Base-by-base conservation (phyloP, 2,888 invertebrate genomes). In the Choreutis nemorana region DNA sequence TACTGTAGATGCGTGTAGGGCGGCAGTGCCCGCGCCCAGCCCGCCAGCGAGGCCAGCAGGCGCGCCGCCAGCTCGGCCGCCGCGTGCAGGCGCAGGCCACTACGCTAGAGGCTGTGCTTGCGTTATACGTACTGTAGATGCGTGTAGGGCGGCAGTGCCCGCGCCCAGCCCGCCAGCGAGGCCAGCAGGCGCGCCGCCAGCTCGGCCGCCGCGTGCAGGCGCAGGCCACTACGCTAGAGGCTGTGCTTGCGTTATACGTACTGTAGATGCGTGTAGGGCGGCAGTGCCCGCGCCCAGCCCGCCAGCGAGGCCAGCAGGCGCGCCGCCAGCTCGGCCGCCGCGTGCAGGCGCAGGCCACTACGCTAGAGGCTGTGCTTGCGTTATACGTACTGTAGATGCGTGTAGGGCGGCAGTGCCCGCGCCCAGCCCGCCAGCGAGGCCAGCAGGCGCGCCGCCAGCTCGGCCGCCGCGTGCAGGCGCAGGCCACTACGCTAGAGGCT, bases 391-490 rank as follows among this genome's bases (percentile, higher is more conserved):
- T 86, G 87, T 44, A 96, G 81, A 14, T 86, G 82, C 48, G 89
- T 87, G 59, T 93, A 94, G 23, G 89, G 89, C 14, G 90, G 87
- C 45, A 96, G 85, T 46, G 90, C 89, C 41, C 89, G 83, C 28
- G 93, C 85, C 94, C 97, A 97, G 52, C 96, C 90, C 33, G 96
- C 89, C 8, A 90, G 87, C 6, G 95, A 84, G 54, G 96, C 95
- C 32, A 98, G 83, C 30, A 98, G 83, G 27, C 97, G 79, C 2
- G 97, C 94, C 13, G 94, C 96, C 43, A 92, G 93, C 79, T 98
- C 97, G 72, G 96, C 97, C 29, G 94, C 91, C 51, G 93, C 96
- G 75, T 97, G 96, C 51, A 94, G 87, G 44, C 95, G 94, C 47
- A 96, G 83, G 70, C 91, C 93, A n/a, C 91, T 84, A 7, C 94